Percentiles rank a stretch among this genome's conserved stretches.
Conservation (phyloP, 2,888 invertebrate species). For the Geotrupes spiniger region DNA sequence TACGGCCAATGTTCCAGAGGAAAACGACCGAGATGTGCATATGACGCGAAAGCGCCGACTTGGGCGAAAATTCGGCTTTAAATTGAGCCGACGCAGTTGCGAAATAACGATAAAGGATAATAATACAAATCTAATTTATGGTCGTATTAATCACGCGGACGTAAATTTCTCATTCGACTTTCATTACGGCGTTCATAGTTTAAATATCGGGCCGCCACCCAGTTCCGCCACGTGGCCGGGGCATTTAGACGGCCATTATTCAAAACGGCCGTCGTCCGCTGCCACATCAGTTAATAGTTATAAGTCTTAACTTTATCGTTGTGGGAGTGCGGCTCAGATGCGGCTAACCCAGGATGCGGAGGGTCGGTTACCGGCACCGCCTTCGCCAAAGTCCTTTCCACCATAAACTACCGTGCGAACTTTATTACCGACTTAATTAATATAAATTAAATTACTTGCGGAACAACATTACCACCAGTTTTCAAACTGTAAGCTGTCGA, state of each 20-base stretch:
- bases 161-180: constrained; percentile 1
- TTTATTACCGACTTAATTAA: constrained; percentile 7
- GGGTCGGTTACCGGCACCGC: constrained; percentile 3
- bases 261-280: constrained; percentile 38
- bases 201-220: constrained; percentile 5
- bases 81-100: too few species aligned
- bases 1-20: neutral
- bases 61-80: too few species aligned
- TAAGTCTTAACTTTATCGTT: constrained; percentile 43
- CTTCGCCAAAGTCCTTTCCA: neutral
- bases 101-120: too few species aligned
- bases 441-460: constrained; percentile 4
- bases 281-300: constrained; percentile 42
- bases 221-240: constrained; percentile 36
- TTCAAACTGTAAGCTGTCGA: too few species aligned
- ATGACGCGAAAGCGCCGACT: neutral
- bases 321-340: constrained; percentile 36
- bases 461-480: too few species aligned
- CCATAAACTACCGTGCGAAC: neutral
- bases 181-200: neutral
- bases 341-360: constrained; percentile 25
- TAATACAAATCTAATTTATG: too few species aligned
- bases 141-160: neutral
- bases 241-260: constrained; percentile 42
- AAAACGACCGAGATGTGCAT: neutral